These are phyloP conservation scores for Hemichromis elongatus DNA, from an alignment of 2,113 vertebrate genomes.

Conservation along the genomic window DNA sequence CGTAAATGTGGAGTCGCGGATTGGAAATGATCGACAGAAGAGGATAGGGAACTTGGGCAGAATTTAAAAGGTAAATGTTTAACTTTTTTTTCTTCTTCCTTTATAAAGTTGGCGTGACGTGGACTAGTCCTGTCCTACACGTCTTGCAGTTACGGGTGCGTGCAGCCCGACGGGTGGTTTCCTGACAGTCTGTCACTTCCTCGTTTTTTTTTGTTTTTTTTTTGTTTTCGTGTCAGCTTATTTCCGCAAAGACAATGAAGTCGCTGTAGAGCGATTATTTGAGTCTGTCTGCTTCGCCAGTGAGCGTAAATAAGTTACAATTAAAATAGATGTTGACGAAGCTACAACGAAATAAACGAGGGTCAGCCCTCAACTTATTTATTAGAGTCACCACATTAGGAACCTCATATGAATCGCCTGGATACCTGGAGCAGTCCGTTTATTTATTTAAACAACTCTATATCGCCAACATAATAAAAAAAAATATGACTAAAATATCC, in stretches of 20 bases:
- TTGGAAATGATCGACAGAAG: background rate
- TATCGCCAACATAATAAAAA: background rate
- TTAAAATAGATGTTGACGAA: background rate
- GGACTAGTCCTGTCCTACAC: background rate
- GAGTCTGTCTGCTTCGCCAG: background rate
- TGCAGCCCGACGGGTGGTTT: background rate
- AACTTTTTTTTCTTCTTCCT: background rate
- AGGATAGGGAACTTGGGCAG: background rate
- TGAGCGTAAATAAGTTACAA: too few relatives aligned
- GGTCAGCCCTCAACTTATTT: background rate
- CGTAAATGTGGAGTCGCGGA: fast-evolving
- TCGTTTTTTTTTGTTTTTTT: too few relatives aligned
- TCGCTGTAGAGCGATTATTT: background rate
- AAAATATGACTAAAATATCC: background rate
- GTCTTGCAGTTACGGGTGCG: background rate
- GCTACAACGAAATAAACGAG: background rate
- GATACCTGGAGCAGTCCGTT: background rate
- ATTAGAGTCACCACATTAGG: background rate
- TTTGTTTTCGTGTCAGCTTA: background rate
- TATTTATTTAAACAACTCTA: background rate
- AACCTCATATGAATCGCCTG: background rate
- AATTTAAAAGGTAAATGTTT: slow-evolving; percentile 8
- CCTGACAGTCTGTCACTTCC: background rate
- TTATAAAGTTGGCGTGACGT: slow-evolving; percentile 18
- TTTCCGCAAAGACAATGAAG: background rate